Base-by-base conservation (phyloP, 2,113 vertebrate species). In the Grammomys surdaster region DNA sequence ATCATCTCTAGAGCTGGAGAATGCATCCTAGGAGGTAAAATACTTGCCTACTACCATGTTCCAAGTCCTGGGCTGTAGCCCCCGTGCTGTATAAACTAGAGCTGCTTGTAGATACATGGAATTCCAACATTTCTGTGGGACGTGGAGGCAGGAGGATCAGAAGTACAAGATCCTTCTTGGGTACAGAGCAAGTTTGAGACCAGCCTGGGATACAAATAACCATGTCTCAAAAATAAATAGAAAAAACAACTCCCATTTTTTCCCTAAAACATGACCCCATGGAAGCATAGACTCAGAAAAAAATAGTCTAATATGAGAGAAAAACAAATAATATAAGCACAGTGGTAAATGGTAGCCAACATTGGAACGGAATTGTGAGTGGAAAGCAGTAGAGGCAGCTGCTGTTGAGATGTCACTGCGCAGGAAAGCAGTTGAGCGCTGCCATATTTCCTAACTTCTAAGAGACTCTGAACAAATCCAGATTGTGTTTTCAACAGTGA, bases 401-500 rank as follows among this genome's bases (percentile, higher is more conserved):
- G 51, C 51, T 60, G 22, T 26, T 46, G n/a, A 70, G 73, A 56
- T 51, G 40, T 40, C 51, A 16, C 48, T 86, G 22, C 20, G 24
- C 1, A 60, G 51, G 40, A 86, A 91, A 78, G 60, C 72, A 70
- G 60, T 40, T 73, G 67, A 70, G n/a, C 28, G 3, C 33, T 80
- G 63, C 82, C 33, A 58, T 67, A 80, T 78, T 77, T 91, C 78
- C 82, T 54, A 63, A 33, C 90, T 72, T 63, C 46, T 75, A 67
- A 76, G 46, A 85, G 58, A 69, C 14, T 46, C 26, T 36, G 54
- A 60, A 60, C 67, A 82, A 77, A 48, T 28, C 31, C 56, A 94
- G 78, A 94, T 89, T 89, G 87, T 89, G 85, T 82, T 89, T 82
- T 82, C 75, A 84, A 75, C 48, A 78, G 56, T 40, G 43, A 89